Percentiles rank a stretch among this genome's conserved stretches.
phyloP scores from a whole-genome alignment of 1,140 invertebrate genomes.

The Colletes gigas region DNA sequence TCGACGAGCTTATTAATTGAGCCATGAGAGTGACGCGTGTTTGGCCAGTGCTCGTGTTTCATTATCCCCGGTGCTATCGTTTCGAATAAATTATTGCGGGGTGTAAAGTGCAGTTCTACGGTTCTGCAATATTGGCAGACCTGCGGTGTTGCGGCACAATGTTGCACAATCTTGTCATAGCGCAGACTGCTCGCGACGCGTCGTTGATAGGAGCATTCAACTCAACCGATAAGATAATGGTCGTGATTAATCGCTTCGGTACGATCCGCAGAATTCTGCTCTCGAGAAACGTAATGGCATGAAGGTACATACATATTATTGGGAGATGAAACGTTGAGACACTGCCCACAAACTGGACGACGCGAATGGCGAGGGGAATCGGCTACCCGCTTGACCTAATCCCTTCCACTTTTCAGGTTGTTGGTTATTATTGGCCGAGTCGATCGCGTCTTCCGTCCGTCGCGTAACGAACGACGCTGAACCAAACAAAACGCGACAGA shows the following conservation, averaged over 20 bases:
- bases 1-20: slow-evolving; percentile 14
- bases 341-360: too few species aligned
- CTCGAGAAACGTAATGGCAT: not conserved
- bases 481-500: too few species aligned
- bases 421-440: too few species aligned
- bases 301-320: too few species aligned
- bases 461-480: too few species aligned
- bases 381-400: too few species aligned
- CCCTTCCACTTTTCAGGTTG: too few species aligned
- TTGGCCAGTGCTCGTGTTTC: slow-evolving; percentile 11
- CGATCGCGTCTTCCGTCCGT: too few species aligned
- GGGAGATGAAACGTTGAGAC: too few species aligned
- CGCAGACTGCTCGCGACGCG: slow-evolving; percentile 9
- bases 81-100: slow-evolving; percentile 6
- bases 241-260: slow-evolving; percentile 25
- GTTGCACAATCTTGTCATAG: slow-evolving; percentile 14
- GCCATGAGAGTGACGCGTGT: slow-evolving; percentile 2
- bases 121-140: not conserved
- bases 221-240: slow-evolving; percentile 33
- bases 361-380: too few species aligned
- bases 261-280: not conserved
- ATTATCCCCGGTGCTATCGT: slow-evolving; percentile 4
- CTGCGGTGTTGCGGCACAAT: not conserved
- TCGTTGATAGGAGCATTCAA: slow-evolving; percentile 35
- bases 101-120: not conserved